Percentiles rank a stretch among this genome's conserved stretches.
phyloP scores from a whole-genome alignment of 37 sponge, comb jelly and placozoan species.

The Trichoplax adhaerens region DNA sequence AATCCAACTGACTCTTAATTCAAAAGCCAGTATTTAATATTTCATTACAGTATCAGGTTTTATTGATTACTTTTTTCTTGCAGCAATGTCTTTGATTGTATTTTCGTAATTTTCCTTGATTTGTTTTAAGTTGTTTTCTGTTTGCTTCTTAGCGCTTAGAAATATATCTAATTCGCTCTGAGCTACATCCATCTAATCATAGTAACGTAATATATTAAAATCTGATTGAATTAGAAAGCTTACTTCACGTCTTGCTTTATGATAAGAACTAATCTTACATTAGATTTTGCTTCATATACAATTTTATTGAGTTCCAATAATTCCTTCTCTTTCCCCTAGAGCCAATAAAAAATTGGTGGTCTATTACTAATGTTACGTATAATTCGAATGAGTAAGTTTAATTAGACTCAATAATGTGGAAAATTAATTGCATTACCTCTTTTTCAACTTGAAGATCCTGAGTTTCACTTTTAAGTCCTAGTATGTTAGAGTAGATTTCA shows the following conservation, averaged over 20 bases:
- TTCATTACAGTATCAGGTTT: no score
- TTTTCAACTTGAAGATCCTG: constrained; percentile 65
- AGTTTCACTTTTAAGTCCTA: constrained; percentile 60
- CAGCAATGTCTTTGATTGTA: constrained; percentile 4
- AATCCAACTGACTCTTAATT: neutral
- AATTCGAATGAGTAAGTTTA: neutral
- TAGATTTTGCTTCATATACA: constrained; percentile 50
- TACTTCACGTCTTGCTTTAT: no score
- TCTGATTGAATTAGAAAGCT: no score
- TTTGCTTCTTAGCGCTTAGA: constrained; percentile 17
- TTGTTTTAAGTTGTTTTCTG: constrained; percentile 33
- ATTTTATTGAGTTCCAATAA: constrained; percentile 37
- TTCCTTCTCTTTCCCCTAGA: constrained; percentile 34
- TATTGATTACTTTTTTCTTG: no score
- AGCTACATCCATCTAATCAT: constrained; percentile 43
- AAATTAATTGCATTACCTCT: constrained; percentile 21
- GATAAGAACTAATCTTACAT: neutral
- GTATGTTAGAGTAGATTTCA: no score
- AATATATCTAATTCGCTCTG: constrained; percentile 53
- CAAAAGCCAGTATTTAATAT: no score
- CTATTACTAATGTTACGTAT: neutral
- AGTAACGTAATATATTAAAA: neutral
- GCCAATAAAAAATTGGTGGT: neutral
- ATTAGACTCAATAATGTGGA: neutral
- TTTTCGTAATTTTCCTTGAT: constrained; percentile 16